A percentile compares a stretch with the other conserved stretches of the same genome.
Conservation (phyloP, 2,888 invertebrate genomes). For the Drosophila monieri region DNA sequence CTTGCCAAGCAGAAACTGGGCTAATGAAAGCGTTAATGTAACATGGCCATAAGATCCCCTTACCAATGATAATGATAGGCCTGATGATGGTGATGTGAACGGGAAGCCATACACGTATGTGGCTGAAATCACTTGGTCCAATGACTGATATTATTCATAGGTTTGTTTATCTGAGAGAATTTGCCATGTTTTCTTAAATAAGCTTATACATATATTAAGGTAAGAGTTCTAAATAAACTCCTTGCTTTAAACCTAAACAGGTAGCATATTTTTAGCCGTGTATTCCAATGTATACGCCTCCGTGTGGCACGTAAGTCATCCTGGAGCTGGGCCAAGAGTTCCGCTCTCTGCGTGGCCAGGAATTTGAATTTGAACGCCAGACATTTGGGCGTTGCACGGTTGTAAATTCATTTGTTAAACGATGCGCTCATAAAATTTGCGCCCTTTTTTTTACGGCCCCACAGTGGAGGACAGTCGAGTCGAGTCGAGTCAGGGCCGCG, state of each 20-base stretch:
- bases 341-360: conserved; percentile 41
- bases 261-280: conserved; percentile 10
- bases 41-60: conserved; percentile 27
- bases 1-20: conserved; percentile 64
- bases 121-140: conserved; percentile 70
- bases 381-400: conserved; percentile 84
- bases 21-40: conserved; percentile 77
- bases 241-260: background rate
- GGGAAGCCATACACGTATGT: conserved; percentile 45
- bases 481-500: conserved; percentile 3
- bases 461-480: conserved; percentile 8
- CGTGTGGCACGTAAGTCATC: conserved; percentile 69
- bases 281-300: conserved; percentile 62
- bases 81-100: conserved; percentile 11
- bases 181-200: no score
- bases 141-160: conserved; percentile 69
- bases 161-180: conserved; percentile 19
- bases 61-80: conserved; percentile 15
- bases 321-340: conserved; percentile 45
- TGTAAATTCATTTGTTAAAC: conserved; percentile 85
- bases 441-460: conserved; percentile 62
- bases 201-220: no score
- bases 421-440: conserved; percentile 84
- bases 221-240: background rate
- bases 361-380: conserved; percentile 84